phyloP scores from a whole-genome alignment of 2,888 invertebrate species.

The Harpalus rubripes region DNA sequence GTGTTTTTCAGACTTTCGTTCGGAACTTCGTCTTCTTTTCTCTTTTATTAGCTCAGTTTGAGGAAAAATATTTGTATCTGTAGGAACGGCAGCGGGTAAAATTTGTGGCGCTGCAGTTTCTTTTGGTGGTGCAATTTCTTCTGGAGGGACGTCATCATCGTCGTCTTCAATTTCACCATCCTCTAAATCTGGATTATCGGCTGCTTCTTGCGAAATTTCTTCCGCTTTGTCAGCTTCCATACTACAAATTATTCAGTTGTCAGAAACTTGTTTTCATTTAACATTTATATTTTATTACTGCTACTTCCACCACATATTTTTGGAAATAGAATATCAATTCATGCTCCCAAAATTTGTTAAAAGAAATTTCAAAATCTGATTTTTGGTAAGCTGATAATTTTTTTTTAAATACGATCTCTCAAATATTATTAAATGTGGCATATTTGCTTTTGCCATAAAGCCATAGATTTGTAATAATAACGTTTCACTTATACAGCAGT shows the following conservation, averaged over 20 bases:
- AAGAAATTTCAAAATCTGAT: too few relatives aligned
- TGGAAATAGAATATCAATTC: too few relatives aligned
- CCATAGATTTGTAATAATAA: too few relatives aligned
- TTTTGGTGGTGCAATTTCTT: constrained; percentile 75
- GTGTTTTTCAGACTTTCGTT: constrained; percentile 73
- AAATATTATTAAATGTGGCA: too few relatives aligned
- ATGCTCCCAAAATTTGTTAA: too few relatives aligned
- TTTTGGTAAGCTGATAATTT: too few relatives aligned
- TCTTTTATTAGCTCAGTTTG: constrained; percentile 60
- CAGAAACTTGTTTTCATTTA: too few relatives aligned
- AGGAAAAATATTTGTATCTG: constrained; percentile 56
- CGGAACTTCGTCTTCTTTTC: constrained; percentile 71
- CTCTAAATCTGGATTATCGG: constrained; percentile 82
- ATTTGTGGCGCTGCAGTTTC: constrained; percentile 70
- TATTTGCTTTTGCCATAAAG: too few relatives aligned
- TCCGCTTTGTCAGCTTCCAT: constrained; percentile 47
- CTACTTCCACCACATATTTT: too few relatives aligned
- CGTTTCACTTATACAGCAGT: too few relatives aligned
- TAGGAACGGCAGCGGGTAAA: constrained; percentile 70
- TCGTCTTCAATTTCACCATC: constrained; percentile 92
- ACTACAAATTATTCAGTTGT: not conserved
- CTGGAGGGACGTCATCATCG: constrained; percentile 80
- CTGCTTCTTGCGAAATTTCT: constrained; percentile 57
- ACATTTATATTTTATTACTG: too few relatives aligned
- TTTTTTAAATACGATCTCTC: too few relatives aligned